Base-by-base conservation (phyloP, 2,797 vertebrate genomes). In the Pantherophis vulpinus region DNA sequence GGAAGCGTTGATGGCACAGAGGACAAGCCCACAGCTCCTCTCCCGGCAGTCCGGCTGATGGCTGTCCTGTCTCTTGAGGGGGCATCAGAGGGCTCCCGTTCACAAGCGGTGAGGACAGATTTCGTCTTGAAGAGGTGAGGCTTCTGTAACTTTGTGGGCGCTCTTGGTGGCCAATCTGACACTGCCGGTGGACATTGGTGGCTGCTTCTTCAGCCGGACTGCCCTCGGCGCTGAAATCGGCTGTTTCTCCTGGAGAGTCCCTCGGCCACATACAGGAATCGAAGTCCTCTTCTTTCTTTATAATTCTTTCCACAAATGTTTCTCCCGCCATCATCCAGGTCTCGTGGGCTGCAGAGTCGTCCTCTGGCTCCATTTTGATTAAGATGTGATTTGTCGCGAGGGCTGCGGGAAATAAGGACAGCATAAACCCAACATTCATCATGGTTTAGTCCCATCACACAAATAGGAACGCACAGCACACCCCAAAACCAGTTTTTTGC, bases 1-100 rank as follows among this genome's bases (percentile, higher is more conserved):
- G 98, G 97, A 99, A 99, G 91, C 98, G 98, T 97, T 99, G 98
- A 96, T 98, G 98, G 89, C 98, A 99, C 97, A 98, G 98, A 12
- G 98, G 98, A 87, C 98, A 99, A 20, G 98, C 98, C 86, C 99
- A 99, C 0, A 98, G 98, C 93, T 98, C 97, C 97, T 99, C 98
- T 1, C 98, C 98, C 0, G 98, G 98, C 96, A 98, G 98, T 2
- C 23, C 66, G 0, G 87, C 63, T 1, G 55, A 27, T 32, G 25
- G 63, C 61, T 66, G 74, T 1, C 66, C 29, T 1, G 27, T 16
- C 20, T 23, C 89, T 4, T 59, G 61, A 5, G 55, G 16, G 1
- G 47, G 55, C 14, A n/a, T 10, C 20, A 79, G 56, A 66, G 55
- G 91, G 29, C 58, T 79, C 42, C 90, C 89, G 1, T 25, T 29